Evolutionary conservation across 2,888 invertebrate genomes (phyloP), one percentile per base, ranked within the genome.

Genomic region (Microplitis deprimator): DNA sequence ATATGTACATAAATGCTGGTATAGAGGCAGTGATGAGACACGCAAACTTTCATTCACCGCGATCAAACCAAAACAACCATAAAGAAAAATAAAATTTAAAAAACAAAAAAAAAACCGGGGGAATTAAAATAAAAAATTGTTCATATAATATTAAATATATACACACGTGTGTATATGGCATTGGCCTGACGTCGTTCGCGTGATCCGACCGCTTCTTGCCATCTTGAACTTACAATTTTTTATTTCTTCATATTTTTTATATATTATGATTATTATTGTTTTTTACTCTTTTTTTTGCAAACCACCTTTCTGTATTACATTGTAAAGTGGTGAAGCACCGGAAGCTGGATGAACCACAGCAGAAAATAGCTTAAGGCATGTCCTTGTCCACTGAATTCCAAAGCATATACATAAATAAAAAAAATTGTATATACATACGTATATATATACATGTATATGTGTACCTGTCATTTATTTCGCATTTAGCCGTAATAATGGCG

Each of bases 141-240:
- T 65, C 65, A 29, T 65, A 75, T 41, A 40, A 59, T 59, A 73
- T 16, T 38, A 40, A 64, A 67, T 73, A 50, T 64, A 20, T 50
- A 50, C 50, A 50, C 50, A 50, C 50, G 50, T 50, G 50, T 50
- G 50, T 50, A 13, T 50, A 50, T 50, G 50, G 13, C 50, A 50
- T 38, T 62, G 29, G 41, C 20, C 61, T 73, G 41, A 73, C 59
- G 29, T 67, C 62, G 38, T 60, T 77, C 74, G 77, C 77, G 77
- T 77, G 77, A 77, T 74, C 74, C 40, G 65, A 74, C 74, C 70
- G 71, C 50, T 77, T 68, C 71, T 61, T 20, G 16, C 41, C 69
- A 65, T 67, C 70, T 68, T 60, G 60, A 60, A 68, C 16, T 17
- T 39, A n/a, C 13, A 39, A 10, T 68, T 71, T 59, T 17, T 62